These are phyloP conservation scores for Drosophila austrosaltans DNA, from an alignment of 2,888 invertebrate species.

Conservation along the genomic window DNA sequence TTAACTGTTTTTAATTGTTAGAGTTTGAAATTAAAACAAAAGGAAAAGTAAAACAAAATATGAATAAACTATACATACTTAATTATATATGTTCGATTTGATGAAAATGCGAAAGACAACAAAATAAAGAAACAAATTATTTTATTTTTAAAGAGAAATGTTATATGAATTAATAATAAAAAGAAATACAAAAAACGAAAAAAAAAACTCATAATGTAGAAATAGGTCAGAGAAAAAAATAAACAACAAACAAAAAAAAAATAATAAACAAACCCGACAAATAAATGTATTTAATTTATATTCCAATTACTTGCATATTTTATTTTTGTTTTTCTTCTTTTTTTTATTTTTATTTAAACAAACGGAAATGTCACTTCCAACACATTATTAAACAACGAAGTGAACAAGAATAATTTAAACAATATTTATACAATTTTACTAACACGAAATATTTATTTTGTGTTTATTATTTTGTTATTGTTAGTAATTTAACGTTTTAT, in stretches of 20 bases:
- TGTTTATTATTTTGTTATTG: too few relatives aligned
- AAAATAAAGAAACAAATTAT: conserved; percentile 59
- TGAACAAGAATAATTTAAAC: too few relatives aligned
- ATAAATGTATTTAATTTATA: conserved; percentile 81
- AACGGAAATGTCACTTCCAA: not conserved
- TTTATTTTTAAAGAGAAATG: conserved; percentile 73
- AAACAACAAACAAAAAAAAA: conserved; percentile 44
- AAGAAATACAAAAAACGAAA: not conserved
- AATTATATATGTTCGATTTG: conserved; percentile 63
- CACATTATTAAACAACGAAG: too few relatives aligned
- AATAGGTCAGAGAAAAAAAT: conserved; percentile 61
- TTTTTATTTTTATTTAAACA: too few relatives aligned
- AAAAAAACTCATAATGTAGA: conserved; percentile 67
- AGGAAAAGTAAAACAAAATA: conserved; percentile 54
- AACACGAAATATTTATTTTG: too few relatives aligned
- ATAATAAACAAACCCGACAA: conserved; percentile 57
- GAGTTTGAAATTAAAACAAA: conserved; percentile 68
- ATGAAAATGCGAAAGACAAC: conserved; percentile 57
- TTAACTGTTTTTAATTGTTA: conserved; percentile 80
- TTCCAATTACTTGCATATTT: not conserved
- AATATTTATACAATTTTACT: too few relatives aligned
- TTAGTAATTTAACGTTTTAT: not conserved
- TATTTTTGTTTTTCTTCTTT: too few relatives aligned
- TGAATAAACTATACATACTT: conserved; percentile 63
- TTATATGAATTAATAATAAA: conserved; percentile 60